These are phyloP conservation scores for Diabrotica balteata DNA, from an alignment of 2,888 invertebrate genomes.

Conservation along the genomic window DNA sequence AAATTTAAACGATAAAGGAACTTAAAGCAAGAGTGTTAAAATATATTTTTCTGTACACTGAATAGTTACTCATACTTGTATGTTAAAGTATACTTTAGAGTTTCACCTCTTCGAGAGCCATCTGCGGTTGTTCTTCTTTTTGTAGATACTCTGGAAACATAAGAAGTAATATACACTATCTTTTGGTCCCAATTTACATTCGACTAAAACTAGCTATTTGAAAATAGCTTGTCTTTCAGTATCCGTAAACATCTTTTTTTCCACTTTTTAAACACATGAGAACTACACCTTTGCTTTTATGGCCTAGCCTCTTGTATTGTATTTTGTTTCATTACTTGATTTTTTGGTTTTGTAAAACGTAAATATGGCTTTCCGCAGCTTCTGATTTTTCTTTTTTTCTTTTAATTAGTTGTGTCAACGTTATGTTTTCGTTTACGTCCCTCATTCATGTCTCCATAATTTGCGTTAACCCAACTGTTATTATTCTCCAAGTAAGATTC, in stretches of 20 bases:
- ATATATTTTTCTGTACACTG: constrained; percentile 14
- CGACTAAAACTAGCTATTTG: background rate
- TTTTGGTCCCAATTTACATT: background rate
- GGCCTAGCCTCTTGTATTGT: constrained; percentile 4
- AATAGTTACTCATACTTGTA: constrained; percentile 7
- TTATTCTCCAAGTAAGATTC: too few relatives aligned
- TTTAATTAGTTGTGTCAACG: background rate
- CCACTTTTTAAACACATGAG: constrained; percentile 7
- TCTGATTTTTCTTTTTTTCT: background rate
- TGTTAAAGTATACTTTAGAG: constrained; percentile 4
- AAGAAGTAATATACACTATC: too few relatives aligned
- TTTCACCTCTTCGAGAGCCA: background rate
- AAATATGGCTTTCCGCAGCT: constrained; percentile 1
- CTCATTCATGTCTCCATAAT: background rate
- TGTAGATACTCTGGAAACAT: background rate
- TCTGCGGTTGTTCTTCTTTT: constrained; percentile 10
- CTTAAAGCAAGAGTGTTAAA: constrained; percentile 15
- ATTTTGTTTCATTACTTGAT: constrained; percentile 9
- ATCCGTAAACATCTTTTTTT: constrained; percentile 7
- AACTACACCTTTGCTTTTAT: constrained; percentile 8
- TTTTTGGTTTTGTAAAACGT: constrained; percentile 8
- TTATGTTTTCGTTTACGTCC: background rate
- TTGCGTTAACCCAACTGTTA: too few relatives aligned
- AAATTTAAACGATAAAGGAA: constrained; percentile 10
- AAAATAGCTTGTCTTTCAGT: constrained; percentile 2